phyloP scores from a whole-genome alignment of 2,113 vertebrate genomes.

The Myotis brandtii region DNA sequence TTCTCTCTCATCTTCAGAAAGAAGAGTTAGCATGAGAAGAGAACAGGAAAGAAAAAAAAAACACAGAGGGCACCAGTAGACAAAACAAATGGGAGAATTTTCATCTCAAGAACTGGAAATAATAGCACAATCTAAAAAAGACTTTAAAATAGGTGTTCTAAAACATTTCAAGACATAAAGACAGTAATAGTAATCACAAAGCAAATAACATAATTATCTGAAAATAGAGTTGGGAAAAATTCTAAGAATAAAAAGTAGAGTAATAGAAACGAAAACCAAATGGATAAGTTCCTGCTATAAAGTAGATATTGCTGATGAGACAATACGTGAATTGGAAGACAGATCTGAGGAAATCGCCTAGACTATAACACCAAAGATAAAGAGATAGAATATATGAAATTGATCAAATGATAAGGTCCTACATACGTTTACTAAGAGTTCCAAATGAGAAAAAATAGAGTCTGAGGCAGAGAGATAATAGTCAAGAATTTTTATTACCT shows the following conservation, averaged over 20 bases:
- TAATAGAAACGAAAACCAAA: conserved; percentile 26
- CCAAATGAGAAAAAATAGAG: neutral
- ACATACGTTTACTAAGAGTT: neutral
- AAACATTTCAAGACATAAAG: neutral
- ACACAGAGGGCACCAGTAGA: neutral
- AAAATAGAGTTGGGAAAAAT: neutral
- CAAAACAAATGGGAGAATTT: neutral
- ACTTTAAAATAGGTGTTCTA: neutral
- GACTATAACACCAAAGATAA: neutral
- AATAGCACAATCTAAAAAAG: neutral
- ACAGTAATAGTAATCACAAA: neutral
- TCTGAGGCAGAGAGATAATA: neutral
- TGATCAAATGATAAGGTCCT: neutral
- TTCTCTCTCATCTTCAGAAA: neutral
- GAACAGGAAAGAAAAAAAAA: neutral
- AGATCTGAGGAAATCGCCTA: neutral
- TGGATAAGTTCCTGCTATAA: neutral
- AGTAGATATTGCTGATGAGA: neutral
- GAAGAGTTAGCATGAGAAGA: neutral
- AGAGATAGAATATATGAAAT: neutral
- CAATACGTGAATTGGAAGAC: conserved; percentile 1
- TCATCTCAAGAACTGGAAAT: neutral
- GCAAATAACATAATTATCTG: neutral
- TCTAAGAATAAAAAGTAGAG: neutral
- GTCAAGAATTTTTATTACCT: neutral